phyloP scores from a whole-genome alignment of 92 coral and sea anemone genomes.

The Parazoanthus swiftii region DNA sequence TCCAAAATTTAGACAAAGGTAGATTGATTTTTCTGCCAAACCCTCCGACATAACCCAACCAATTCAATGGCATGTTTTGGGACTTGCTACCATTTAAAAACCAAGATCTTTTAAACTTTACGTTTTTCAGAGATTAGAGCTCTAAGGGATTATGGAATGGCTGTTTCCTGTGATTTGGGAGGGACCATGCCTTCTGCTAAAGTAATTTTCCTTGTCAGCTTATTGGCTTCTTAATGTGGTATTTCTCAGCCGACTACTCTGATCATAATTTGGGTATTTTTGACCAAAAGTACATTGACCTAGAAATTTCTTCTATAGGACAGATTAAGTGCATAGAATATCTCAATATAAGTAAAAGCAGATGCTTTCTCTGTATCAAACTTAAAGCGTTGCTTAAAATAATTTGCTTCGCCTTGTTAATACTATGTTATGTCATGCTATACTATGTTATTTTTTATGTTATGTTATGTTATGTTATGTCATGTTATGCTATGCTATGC shows the following conservation, averaged over 20 bases:
- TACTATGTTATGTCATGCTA: not conserved
- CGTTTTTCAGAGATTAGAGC: not conserved
- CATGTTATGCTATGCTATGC: not conserved
- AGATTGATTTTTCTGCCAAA: no score
- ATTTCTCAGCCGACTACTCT: not conserved
- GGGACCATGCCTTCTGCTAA: not conserved
- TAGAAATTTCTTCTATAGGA: no score
- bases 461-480: not conserved
- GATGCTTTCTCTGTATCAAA: no score
- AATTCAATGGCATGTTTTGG: not conserved
- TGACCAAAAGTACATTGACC: not conserved
- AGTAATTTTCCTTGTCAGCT: not conserved
- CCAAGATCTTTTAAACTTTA: not conserved
- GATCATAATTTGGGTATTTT: not conserved
- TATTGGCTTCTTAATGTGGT: not conserved
- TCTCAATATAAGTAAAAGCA: no score
- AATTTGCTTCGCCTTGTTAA: no score
- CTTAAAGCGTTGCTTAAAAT: no score
- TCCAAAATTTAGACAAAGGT: not conserved
- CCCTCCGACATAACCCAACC: not conserved
- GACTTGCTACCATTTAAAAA: not conserved
- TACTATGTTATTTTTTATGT: no score
- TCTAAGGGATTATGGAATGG: not conserved
- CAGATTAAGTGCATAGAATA: no score
- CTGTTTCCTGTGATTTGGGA: not conserved